Conservation (phyloP, 2,888 invertebrate species). For the Brachynemurus nebulosus region DNA sequence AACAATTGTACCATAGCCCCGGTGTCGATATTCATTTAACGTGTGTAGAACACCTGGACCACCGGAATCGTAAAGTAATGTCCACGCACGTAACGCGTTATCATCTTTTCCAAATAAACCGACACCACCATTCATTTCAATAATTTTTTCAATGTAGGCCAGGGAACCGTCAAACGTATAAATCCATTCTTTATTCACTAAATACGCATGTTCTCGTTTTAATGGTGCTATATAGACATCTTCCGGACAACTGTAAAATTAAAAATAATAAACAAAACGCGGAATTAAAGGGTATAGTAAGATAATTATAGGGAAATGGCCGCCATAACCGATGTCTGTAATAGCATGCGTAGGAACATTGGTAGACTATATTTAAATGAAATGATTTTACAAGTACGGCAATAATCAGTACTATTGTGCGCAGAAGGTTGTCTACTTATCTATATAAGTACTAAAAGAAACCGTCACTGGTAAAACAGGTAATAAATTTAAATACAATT, state of each 20-base stretch:
- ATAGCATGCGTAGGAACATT: too few relatives aligned
- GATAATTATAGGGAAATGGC: too few relatives aligned
- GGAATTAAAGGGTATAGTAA: too few relatives aligned
- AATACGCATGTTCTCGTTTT: background rate
- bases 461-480: too few relatives aligned
- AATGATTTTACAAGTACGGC: too few relatives aligned
- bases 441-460: too few relatives aligned
- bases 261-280: too few relatives aligned
- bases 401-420: too few relatives aligned
- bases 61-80: slow-evolving; percentile 25
- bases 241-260: background rate
- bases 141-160: slow-evolving; percentile 23
- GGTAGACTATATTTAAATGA: too few relatives aligned
- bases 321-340: too few relatives aligned
- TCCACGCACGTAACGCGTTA: slow-evolving; percentile 28
- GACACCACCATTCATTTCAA: slow-evolving; percentile 26
- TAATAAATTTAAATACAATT: too few relatives aligned
- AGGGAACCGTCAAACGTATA: slow-evolving; percentile 24
- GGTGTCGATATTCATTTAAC: slow-evolving; percentile 24
- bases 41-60: slow-evolving; percentile 28
- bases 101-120: slow-evolving; percentile 28
- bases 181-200: slow-evolving; percentile 27
- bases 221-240: background rate
- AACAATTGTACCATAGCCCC: slow-evolving; percentile 28
- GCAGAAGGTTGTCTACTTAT: too few relatives aligned